Percentiles rank a stretch among this genome's conserved stretches.
Conservation (phyloP, 2,888 invertebrate genomes). For the Microplitis manilae region DNA sequence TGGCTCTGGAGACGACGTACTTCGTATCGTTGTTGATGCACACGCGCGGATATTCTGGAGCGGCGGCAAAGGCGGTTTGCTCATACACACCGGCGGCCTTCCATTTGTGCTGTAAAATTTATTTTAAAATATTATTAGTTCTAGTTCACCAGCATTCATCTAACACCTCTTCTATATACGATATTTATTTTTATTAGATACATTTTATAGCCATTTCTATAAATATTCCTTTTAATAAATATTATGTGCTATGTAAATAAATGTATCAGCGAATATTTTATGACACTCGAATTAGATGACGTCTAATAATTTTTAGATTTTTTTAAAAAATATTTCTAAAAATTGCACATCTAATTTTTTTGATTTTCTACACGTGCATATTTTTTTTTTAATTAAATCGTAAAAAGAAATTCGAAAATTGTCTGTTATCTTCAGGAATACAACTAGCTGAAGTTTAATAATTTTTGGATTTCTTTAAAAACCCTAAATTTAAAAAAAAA, state of each 20-base stretch:
- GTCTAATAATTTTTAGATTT: not conserved
- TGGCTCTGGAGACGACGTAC: constrained; percentile 71
- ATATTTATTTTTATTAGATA: not conserved
- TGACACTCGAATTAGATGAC: not conserved
- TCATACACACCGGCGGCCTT: constrained; percentile 69
- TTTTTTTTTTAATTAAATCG: too few species aligned
- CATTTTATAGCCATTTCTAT: not conserved
- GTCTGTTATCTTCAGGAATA: too few species aligned
- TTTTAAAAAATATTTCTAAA: too few species aligned
- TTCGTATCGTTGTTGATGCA: constrained; percentile 67
- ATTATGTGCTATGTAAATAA: not conserved
- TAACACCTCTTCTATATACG: not conserved
- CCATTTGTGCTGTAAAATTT: constrained; percentile 59
- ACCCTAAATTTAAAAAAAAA: too few species aligned
- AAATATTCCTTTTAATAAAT: not conserved
- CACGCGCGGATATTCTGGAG: constrained; percentile 53
- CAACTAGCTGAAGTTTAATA: too few species aligned
- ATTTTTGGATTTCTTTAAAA: too few species aligned
- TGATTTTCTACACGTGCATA: too few species aligned
- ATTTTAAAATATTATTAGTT: not conserved
- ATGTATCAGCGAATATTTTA: not conserved
- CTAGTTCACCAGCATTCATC: not conserved
- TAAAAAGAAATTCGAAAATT: too few species aligned
- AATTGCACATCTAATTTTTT: too few species aligned
- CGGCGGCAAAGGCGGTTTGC: constrained; percentile 68